These are phyloP conservation scores for Oryctolagus cuniculus DNA, from an alignment of 2,113 vertebrate species.

Conservation along the genomic window mOryCun1.1 NC_091449.1:37938001-37938500, in stretches of 20 bases:
- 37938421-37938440: neutral
- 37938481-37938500: neutral
- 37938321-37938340: conserved; percentile 11
- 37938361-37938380: neutral
- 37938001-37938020: neutral
- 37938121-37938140: neutral
- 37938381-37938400: neutral
- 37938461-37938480: neutral
- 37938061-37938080: neutral
- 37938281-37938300: neutral
- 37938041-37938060: neutral
- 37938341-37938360: neutral
- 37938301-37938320: neutral
- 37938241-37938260: neutral
- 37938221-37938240: neutral
- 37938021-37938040: neutral
- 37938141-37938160: neutral
- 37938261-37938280: neutral
- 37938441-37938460: neutral
- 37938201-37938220: neutral
- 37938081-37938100: neutral
- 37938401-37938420: neutral
- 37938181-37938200: neutral
- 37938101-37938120: neutral
- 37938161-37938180: neutral